phyloP scores from a whole-genome alignment of 2,797 vertebrate species.

The Apogon talboti region DNA sequence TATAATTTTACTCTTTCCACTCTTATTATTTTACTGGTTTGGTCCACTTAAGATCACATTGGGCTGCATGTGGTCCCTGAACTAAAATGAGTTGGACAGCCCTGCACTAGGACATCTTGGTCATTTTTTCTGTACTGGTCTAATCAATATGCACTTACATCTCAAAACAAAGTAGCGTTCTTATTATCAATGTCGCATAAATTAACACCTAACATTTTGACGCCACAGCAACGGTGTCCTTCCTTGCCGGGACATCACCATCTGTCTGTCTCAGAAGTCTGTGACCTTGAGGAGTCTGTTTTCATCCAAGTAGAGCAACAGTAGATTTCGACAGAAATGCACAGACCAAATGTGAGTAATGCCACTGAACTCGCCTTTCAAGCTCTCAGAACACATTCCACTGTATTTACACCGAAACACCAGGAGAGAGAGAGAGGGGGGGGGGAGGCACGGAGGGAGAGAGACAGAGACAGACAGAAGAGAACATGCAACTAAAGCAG shows the following conservation, averaged over 20 bases:
- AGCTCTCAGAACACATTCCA: slow-evolving; percentile 60
- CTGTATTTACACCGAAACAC: slow-evolving; percentile 54
- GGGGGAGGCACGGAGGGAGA: background rate
- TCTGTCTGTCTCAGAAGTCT: slow-evolving; percentile 46
- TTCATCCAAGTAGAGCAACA: slow-evolving; percentile 26
- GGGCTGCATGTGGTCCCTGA: too few relatives aligned
- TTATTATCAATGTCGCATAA: too few relatives aligned
- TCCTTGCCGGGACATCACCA: slow-evolving; percentile 35
- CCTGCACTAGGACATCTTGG: too few relatives aligned
- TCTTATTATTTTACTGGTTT: too few relatives aligned
- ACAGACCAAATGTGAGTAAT: slow-evolving; percentile 46
- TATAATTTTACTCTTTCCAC: too few relatives aligned
- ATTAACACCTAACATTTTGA: too few relatives aligned
- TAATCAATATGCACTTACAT: too few relatives aligned
- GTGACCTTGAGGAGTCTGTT: slow-evolving; percentile 72
- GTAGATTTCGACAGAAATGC: slow-evolving; percentile 32
- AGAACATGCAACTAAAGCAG: slow-evolving; percentile 13
- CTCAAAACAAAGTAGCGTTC: too few relatives aligned
- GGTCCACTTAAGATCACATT: too few relatives aligned
- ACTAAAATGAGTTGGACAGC: too few relatives aligned
- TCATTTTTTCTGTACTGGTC: too few relatives aligned
- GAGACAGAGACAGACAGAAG: background rate
- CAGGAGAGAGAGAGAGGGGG: background rate
- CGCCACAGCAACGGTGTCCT: background rate
- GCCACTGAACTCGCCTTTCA: slow-evolving; percentile 67